Percentiles rank a stretch among this genome's conserved stretches.
Evolutionary conservation across 1,140 invertebrate genomes (phyloP).

Genomic region (Microvelia longipes): DNA sequence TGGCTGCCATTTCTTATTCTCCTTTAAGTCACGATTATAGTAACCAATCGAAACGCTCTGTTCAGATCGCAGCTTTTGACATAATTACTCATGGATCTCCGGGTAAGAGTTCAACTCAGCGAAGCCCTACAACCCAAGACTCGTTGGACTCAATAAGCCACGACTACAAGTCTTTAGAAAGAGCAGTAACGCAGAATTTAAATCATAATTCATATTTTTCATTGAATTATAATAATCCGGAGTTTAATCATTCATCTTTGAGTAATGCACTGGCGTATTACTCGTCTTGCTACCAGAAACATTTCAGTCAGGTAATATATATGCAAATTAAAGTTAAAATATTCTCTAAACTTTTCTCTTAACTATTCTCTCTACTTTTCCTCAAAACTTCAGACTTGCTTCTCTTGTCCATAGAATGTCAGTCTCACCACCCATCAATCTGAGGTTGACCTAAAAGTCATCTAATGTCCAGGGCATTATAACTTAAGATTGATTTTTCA

Average conservation of each 20-base stretch:
- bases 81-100: not conserved
- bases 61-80: not conserved
- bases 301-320: not conserved
- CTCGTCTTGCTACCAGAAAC: not conserved
- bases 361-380: too few species aligned
- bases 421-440: too few species aligned
- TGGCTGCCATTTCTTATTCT: not conserved
- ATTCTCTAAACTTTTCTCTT: too few species aligned
- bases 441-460: too few species aligned
- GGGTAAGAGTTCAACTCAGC: too few species aligned
- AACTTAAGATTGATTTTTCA: too few species aligned
- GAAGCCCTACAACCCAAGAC: too few species aligned
- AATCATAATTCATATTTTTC: not conserved
- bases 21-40: not conserved
- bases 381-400: too few species aligned
- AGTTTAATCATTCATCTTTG: not conserved
- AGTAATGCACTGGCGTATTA: not conserved
- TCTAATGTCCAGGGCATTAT: too few species aligned
- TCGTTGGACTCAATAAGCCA: too few species aligned
- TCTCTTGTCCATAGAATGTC: too few species aligned
- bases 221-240: not conserved
- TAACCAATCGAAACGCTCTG: not conserved
- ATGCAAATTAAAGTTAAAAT: too few species aligned
- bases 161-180: not conserved
- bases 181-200: not conserved